Conservation (phyloP, 2,888 invertebrate species). For the Yponomeuta plumbellus region DNA sequence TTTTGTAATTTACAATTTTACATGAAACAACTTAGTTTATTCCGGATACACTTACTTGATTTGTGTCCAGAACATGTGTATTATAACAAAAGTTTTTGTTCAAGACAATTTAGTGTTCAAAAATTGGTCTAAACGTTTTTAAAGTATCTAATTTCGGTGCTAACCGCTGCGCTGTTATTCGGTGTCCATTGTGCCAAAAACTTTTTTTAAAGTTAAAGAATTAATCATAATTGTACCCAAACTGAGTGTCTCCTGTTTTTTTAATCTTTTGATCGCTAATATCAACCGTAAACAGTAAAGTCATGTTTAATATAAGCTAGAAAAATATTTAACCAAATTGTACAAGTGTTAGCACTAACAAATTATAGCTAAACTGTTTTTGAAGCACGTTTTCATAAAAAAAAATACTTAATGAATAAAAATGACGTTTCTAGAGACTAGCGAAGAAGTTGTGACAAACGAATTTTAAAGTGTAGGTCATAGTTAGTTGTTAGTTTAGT, state of each 20-base stretch:
- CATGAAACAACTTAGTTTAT: conserved; percentile 60
- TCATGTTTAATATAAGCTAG: neutral
- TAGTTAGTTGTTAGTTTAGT: neutral
- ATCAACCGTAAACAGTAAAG: too few species aligned
- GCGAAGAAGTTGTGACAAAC: neutral
- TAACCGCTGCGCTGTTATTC: conserved; percentile 28
- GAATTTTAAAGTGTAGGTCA: neutral
- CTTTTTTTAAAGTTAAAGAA: too few species aligned
- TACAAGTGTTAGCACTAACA: neutral
- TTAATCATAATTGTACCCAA: too few species aligned
- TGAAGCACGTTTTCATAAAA: neutral
- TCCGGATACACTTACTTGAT: too few species aligned
- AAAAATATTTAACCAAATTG: neutral
- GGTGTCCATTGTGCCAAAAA: neutral
- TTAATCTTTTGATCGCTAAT: too few species aligned
- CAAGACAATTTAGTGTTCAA: conserved; percentile 39
- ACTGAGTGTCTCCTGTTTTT: too few species aligned
- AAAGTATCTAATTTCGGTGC: conserved; percentile 60
- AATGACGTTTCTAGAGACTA: neutral
- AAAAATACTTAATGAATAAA: neutral
- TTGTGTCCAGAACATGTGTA: too few species aligned
- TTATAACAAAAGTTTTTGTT: too few species aligned
- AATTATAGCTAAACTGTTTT: neutral
- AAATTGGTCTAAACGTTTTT: conserved; percentile 31
- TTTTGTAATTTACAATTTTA: conserved; percentile 2